Conservation (phyloP, 2,797 vertebrate genomes). For the Vireo griseus region DNA sequence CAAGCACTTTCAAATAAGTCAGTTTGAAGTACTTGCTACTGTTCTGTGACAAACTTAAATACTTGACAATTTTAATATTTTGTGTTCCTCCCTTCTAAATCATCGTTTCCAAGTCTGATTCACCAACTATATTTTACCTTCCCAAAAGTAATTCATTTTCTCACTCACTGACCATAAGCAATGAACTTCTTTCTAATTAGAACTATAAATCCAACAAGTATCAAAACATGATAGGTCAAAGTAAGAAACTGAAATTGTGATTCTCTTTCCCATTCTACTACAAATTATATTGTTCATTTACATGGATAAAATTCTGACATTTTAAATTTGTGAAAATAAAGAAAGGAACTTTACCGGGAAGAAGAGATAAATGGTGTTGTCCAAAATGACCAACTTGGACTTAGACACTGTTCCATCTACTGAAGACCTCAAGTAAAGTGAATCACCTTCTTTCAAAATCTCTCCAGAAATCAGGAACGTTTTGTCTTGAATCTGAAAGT, state of each 20-base stretch:
- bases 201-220: background rate
- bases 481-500: conserved; percentile 80
- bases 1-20: background rate
- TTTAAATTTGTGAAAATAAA: background rate
- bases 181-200: background rate
- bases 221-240: background rate
- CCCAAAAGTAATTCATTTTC: background rate
- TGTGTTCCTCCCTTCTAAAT: background rate
- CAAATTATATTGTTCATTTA: background rate
- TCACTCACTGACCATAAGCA: background rate
- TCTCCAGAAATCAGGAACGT: conserved; percentile 81
- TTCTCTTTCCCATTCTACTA: background rate
- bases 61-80: background rate
- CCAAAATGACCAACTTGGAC: conserved; percentile 86
- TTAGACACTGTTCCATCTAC: conserved; percentile 82
- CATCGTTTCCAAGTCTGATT: background rate
- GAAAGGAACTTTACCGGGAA: conserved; percentile 77
- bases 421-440: conserved; percentile 82
- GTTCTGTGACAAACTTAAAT: background rate
- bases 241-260: background rate
- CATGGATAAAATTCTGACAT: background rate
- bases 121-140: background rate
- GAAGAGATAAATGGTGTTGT: conserved; percentile 88
- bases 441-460: conserved; percentile 72
- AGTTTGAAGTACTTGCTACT: background rate